Evolutionary conservation across 1,140 invertebrate species (phyloP).

Genomic region (Asobara japonica): DNA sequence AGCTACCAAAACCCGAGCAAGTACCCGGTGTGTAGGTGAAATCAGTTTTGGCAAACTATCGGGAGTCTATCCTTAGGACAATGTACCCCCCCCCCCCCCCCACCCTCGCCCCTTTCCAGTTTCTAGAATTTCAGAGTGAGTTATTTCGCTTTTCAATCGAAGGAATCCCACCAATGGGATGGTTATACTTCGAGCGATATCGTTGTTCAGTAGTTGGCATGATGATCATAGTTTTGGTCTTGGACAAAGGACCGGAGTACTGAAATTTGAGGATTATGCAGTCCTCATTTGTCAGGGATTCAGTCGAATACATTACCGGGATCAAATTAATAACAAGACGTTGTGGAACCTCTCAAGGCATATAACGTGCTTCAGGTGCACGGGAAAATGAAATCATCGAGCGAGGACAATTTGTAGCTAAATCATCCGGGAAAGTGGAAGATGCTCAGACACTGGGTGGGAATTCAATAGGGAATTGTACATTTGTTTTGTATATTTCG

Average conservation of each 20-base stretch:
- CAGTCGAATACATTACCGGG: background rate
- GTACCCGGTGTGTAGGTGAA: background rate
- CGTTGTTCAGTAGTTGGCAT: background rate
- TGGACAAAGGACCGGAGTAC: background rate
- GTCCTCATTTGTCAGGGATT: background rate
- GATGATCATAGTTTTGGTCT: background rate
- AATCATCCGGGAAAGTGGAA: too few species aligned
- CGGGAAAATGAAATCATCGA: too few species aligned
- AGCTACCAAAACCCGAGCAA: background rate
- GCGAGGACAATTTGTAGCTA: too few species aligned
- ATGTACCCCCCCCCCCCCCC: background rate
- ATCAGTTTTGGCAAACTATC: conserved; percentile 29
- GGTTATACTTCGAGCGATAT: background rate
- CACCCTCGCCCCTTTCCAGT: too few species aligned
- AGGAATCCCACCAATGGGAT: background rate
- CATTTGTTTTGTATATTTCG: too few species aligned
- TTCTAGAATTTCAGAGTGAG: background rate
- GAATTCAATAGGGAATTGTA: too few species aligned
- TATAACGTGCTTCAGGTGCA: too few species aligned
- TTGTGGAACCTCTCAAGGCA: too few species aligned
- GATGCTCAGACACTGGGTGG: too few species aligned
- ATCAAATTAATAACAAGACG: too few species aligned
- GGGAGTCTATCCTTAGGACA: background rate
- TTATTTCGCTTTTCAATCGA: conserved; percentile 17
- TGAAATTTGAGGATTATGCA: background rate